Evolutionary conservation across 2,797 vertebrate species (phyloP), one percentile per base, ranked within the genome.

Genomic region (Centroberyx gerrardi): DNA sequence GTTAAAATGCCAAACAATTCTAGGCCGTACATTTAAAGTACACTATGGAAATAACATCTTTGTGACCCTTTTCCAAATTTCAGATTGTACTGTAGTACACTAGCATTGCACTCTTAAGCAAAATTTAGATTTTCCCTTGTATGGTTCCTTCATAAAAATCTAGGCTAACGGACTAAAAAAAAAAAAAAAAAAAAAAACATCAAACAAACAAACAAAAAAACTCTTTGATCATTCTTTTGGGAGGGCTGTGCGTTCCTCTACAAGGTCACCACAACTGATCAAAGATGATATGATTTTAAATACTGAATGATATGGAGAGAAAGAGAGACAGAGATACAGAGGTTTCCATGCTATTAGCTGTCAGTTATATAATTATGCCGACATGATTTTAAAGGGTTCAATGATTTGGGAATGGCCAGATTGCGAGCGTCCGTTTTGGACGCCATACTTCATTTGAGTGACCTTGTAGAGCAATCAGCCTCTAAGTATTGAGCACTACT

Each of bases 131-230:
- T 84, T 91, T 79, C 90, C 92, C 92, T 94, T 94, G 92, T 93
- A 92, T 93, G 92, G 85, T 92, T 94, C 91, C 92, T 94, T 94
- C 92, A 94, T 93, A 87, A 90, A 91, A 93, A 90, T 87, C 84
- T 91, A 92, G 48, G 85, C 90, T 90, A 92, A 90, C 78, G 66
- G 84, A 90, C 81, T 79, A 83, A 75, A 62, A 71, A 86, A 58
- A 17, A 64, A 64, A 28, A 60, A 48, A 1, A 29, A 53, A 12
- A 55, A 29, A 36, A 56, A 60, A 49, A 22, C 53, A 53, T 3
- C 72, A 59, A 33, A 40, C 9, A 81, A 74, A 68, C 15, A 72
- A 76, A 85, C 27, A 78, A 76, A 82, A 42, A 79, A 89, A 88
- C 77, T 88, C 87, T 93, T 93, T 92, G 89, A 93, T 93, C 91